Conservation (phyloP, 2,888 invertebrate species). For the Plagodis pulveraria region DNA sequence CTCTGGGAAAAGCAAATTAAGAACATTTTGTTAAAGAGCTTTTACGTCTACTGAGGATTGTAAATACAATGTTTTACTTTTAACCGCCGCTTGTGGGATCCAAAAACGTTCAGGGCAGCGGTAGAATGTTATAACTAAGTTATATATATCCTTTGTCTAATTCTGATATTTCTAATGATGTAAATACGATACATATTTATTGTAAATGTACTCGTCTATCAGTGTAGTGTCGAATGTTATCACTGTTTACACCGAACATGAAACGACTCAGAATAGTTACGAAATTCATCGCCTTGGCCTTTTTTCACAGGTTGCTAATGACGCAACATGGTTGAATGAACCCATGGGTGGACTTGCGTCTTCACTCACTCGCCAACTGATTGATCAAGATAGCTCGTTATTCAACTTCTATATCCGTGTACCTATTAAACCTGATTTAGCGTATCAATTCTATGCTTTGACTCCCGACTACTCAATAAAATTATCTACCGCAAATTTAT, state of each 20-base stretch:
- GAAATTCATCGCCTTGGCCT: slow-evolving; percentile 32
- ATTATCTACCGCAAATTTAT: slow-evolving; percentile 22
- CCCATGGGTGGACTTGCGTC: slow-evolving; percentile 28
- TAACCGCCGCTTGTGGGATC: too few species aligned
- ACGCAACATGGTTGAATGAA: slow-evolving; percentile 44
- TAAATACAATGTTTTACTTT: slow-evolving; percentile 17
- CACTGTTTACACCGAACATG: slow-evolving; percentile 33
- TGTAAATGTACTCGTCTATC: slow-evolving; percentile 18
- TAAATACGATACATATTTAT: slow-evolving; percentile 22
- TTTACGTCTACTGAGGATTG: slow-evolving; percentile 24
- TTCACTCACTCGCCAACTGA: slow-evolving; percentile 23
- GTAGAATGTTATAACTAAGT: too few species aligned
- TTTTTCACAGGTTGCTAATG: slow-evolving; percentile 34
- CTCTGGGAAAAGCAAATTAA: slow-evolving; percentile 27
- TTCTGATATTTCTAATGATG: slow-evolving; percentile 15
- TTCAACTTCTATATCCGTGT: slow-evolving; percentile 37
- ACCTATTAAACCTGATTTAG: slow-evolving; percentile 32
- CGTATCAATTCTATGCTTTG: slow-evolving; percentile 25
- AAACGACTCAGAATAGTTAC: slow-evolving; percentile 31
- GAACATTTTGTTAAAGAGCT: slow-evolving; percentile 37
- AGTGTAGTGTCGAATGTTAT: too few species aligned
- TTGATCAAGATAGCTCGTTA: slow-evolving; percentile 34
- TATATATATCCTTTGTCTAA: too few species aligned
- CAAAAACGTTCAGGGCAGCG: too few species aligned
- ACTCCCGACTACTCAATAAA: slow-evolving; percentile 21